These are phyloP conservation scores for Stomatorhinus ivindoensis DNA, from an alignment of 2,113 vertebrate species.

Conservation along the genomic window DNA sequence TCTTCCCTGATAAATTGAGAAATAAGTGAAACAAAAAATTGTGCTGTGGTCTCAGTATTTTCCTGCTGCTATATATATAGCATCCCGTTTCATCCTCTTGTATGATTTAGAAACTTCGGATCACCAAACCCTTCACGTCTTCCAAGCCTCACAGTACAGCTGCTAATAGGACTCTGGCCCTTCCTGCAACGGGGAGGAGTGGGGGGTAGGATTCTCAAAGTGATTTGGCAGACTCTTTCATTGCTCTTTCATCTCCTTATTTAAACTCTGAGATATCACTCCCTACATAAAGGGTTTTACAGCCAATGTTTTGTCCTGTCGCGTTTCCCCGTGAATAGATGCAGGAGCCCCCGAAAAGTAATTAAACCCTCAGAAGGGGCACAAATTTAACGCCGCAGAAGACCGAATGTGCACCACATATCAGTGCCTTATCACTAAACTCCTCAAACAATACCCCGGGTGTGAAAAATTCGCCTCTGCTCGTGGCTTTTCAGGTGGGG, in stretches of 20 bases:
- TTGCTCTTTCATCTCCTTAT: background rate
- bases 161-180: background rate
- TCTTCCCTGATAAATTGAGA: too few relatives aligned
- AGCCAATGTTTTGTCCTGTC: constrained; percentile 2
- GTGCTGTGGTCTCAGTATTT: background rate
- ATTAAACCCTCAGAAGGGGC: constrained; percentile 32
- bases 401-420: background rate
- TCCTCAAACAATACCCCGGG: background rate
- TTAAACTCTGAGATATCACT: constrained; percentile 17
- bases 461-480: constrained; percentile 20
- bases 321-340: constrained; percentile 10
- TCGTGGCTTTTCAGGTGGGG: constrained; percentile 48
- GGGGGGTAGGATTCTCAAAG: background rate
- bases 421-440: background rate
- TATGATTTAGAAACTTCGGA: background rate
- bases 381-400: background rate
- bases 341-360: constrained; percentile 29
- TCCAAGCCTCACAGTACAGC: background rate
- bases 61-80: background rate
- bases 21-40: too few relatives aligned
- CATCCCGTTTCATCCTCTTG: background rate
- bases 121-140: background rate
- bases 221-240: background rate
- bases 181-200: background rate
- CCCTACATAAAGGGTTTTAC: constrained; percentile 6